Evolutionary conservation across 2,113 vertebrate genomes (phyloP), one percentile per base, ranked within the genome.

Genomic region (Oreotrochilus melanogaster): DNA sequence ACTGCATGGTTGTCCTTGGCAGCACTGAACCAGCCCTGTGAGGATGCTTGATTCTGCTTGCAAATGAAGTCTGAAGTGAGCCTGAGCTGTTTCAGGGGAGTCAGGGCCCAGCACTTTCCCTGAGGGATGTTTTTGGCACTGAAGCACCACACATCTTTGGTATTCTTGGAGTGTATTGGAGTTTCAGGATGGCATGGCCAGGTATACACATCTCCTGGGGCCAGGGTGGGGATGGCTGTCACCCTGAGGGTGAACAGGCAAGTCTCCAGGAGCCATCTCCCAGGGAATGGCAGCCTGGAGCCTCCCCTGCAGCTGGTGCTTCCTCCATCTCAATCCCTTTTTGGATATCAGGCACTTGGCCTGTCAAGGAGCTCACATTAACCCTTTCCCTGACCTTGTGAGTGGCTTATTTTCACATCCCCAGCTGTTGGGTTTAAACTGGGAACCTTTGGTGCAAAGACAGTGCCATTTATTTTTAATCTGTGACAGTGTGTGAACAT

Each of bases 1-100:
- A 51, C 50, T 50, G 31, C 39, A 18, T 0, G 0, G 28, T 48
- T 70, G 53, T 58, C 48, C 67, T 75, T 1, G 1, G n/a, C 73
- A 79, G 72, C 67, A 51, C 39, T 42, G 69, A 51, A 37, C 53
- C 81, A 61, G 1, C 19, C 5, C 19, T 2, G 4, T 0, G 4
- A 23, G n/a, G 28, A 37, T 50, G 21, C 73, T 69, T 47, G 39
- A 37, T 53, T 73, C 3, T 1, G 64, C 80, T 42, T 83, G 53
- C 53, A 89, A 56, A 61, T 18, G 30, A 31, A 53, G 24, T 71
- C 75, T 62, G 75, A 86, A 73, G 35, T 42, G 56, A 70, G 14
- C 21, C 35, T 53, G n/a, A 4, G 80, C 39, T 72, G n/a, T 39
- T 43, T 72, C 5, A 5, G 48, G 31, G 16, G 5, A 61, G 43